A percentile compares a stretch with the other conserved stretches of the same genome.
Evolutionary conservation across 2,797 vertebrate species (phyloP).

Genomic region (Remorina albescens): DNA sequence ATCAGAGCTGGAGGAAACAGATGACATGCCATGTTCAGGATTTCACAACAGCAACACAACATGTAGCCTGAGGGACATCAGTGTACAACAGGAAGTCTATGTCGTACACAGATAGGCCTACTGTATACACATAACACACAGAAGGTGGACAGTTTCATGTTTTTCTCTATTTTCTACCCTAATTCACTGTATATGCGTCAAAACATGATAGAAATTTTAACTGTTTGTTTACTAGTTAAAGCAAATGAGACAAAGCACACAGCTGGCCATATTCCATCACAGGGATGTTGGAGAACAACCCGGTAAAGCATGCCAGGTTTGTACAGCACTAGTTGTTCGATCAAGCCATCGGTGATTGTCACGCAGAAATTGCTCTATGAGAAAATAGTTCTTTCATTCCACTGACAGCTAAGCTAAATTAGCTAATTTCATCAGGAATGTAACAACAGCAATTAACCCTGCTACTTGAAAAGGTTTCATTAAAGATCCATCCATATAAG

Average conservation of each 20-base stretch:
- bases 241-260: neutral
- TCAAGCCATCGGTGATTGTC: neutral
- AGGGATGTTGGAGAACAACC: neutral
- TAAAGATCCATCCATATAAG: constrained; percentile 1
- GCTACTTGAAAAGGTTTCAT: constrained; percentile 3
- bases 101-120: neutral
- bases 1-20: constrained; percentile 49
- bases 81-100: neutral
- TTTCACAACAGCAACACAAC: constrained; percentile 57
- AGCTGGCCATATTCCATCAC: neutral
- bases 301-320: neutral
- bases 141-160: neutral
- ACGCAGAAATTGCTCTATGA: neutral
- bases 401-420: neutral
- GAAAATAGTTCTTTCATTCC: neutral
- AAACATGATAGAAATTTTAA: neutral
- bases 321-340: neutral
- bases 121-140: neutral
- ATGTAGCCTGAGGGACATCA: constrained; percentile 46
- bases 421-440: neutral
- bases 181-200: neutral
- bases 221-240: neutral
- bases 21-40: constrained; percentile 53
- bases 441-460: neutral
- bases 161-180: neutral